These are phyloP conservation scores for Pavo muticus DNA, from an alignment of 2,113 vertebrate genomes.

Conservation along the genomic window DNA sequence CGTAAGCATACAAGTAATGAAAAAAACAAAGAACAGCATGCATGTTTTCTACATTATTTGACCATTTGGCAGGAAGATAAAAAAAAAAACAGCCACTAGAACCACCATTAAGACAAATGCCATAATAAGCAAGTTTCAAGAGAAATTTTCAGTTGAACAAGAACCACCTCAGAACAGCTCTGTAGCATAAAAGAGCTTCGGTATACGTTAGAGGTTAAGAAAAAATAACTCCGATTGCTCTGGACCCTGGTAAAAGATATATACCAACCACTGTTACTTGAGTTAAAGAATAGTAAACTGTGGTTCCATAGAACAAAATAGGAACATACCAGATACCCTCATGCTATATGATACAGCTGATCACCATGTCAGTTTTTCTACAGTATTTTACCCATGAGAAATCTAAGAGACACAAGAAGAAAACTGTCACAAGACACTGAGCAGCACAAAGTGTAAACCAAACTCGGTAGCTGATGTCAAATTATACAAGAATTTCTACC, in stretches of 20 bases:
- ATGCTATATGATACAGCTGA: neutral
- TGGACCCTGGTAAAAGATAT: slow-evolving; percentile 44
- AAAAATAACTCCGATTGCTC: slow-evolving; percentile 12
- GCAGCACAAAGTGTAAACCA: slow-evolving; percentile 11
- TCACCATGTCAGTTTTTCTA: neutral
- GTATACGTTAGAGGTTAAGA: slow-evolving; percentile 21
- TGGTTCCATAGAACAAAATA: slow-evolving; percentile 29
- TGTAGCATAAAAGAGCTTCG: slow-evolving; percentile 61
- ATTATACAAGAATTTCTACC: neutral
- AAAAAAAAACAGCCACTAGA: slow-evolving; percentile 68
- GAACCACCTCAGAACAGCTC: slow-evolving; percentile 55
- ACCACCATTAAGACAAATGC: slow-evolving; percentile 76
- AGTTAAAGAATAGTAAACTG: slow-evolving; percentile 61
- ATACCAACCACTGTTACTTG: slow-evolving; percentile 41
- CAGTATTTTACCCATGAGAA: neutral
- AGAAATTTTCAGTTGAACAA: slow-evolving; percentile 69
- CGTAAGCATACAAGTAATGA: slow-evolving; percentile 68
- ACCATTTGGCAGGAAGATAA: slow-evolving; percentile 65
- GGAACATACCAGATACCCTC: neutral
- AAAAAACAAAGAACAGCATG: slow-evolving; percentile 68
- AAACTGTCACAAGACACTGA: neutral
- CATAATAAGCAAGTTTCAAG: slow-evolving; percentile 67
- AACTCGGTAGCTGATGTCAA: slow-evolving; percentile 19
- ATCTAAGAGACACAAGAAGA: neutral
- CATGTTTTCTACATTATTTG: slow-evolving; percentile 70